These are phyloP conservation scores for Antheraea yamamai DNA, from an alignment of 2,888 invertebrate genomes.

Conservation along the genomic window DNA sequence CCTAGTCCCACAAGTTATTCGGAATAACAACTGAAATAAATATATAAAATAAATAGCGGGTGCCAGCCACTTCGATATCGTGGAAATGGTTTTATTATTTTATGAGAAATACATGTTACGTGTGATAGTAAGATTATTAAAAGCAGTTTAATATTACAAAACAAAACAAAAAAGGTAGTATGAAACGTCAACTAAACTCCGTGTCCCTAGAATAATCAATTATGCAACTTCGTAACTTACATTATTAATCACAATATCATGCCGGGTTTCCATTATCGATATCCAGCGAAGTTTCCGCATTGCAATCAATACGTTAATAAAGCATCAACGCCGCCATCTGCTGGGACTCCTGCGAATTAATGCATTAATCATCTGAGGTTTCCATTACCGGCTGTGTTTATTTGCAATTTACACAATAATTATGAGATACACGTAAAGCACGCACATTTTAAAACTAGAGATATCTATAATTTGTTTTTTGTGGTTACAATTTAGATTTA, in stretches of 20 bases:
- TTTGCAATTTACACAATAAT: slow-evolving; percentile 34
- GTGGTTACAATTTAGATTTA: too few relatives aligned
- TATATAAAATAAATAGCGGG: too few relatives aligned
- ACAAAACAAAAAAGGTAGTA: background rate
- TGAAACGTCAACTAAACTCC: slow-evolving; percentile 17
- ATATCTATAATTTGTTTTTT: background rate
- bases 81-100: too few relatives aligned
- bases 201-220: slow-evolving; percentile 26
- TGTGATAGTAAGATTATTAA: background rate
- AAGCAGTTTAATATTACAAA: background rate
- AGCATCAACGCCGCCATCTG: slow-evolving; percentile 33
- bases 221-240: slow-evolving; percentile 34
- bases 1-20: too few relatives aligned
- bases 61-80: too few relatives aligned
- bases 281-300: slow-evolving; percentile 36
- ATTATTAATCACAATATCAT: slow-evolving; percentile 43
- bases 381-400: slow-evolving; percentile 51
- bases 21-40: too few relatives aligned
- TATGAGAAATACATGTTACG: too few relatives aligned
- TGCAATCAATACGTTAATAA: slow-evolving; percentile 43
- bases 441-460: background rate
- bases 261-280: slow-evolving; percentile 27
- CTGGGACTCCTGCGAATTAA: slow-evolving; percentile 29
- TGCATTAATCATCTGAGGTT: slow-evolving; percentile 43
- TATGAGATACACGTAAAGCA: background rate